Evolutionary conservation across 2,888 invertebrate genomes (phyloP).

Genomic region (Phaedon cochleariae): DNA sequence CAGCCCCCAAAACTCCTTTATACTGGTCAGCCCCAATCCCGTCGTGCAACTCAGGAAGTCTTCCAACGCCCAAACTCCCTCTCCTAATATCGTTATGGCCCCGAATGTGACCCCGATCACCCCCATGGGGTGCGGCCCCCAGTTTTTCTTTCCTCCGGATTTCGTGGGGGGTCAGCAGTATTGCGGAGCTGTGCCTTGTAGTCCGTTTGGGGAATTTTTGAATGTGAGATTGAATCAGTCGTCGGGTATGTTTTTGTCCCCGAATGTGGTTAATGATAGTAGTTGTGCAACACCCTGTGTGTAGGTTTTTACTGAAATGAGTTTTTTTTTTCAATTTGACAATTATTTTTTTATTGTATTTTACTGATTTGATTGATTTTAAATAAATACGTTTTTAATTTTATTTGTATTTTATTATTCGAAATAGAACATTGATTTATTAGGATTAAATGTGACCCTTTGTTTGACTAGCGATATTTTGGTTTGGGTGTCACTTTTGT

Average conservation of each 20-base stretch:
- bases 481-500: no score
- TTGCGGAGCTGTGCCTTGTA: conserved; percentile 22
- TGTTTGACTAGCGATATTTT: no score
- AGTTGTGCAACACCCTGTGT: background rate
- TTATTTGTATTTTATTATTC: background rate
- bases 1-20: conserved; percentile 24
- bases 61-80: conserved; percentile 38
- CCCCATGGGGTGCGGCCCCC: conserved; percentile 23
- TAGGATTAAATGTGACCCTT: no score
- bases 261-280: background rate
- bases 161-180: conserved; percentile 38
- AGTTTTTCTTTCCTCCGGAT: conserved; percentile 45
- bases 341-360: conserved; percentile 9
- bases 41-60: conserved; percentile 34
- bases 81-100: conserved; percentile 26
- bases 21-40: conserved; percentile 3
- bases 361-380: background rate
- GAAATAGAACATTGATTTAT: no score
- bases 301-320: background rate
- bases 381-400: background rate
- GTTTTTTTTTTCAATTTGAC: no score
- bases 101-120: conserved; percentile 39
- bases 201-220: conserved; percentile 34
- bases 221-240: conserved; percentile 30
- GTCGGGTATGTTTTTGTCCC: conserved; percentile 24